Evolutionary conservation across 2,888 invertebrate species (phyloP), one percentile per base, ranked within the genome.

Genomic region (Heliconius cydno): DNA sequence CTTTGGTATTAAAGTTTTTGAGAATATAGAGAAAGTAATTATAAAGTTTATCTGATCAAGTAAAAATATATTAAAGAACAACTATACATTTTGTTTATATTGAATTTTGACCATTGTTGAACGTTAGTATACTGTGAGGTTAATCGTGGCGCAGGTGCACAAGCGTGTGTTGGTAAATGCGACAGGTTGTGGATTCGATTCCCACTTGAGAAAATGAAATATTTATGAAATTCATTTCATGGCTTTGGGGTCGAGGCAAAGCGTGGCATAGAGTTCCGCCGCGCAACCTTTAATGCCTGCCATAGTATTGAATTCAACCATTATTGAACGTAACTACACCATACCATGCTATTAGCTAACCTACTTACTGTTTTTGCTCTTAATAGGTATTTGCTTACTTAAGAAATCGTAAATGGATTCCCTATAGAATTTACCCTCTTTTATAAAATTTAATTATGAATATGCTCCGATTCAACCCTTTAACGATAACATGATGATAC

Each of bases 361-460:
- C 41, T 41, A 41, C 41, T 25, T 41, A 70, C 25, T 70, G 70
- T 41, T 41, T 68, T 15, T n/a, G 41, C 41, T 70, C 41, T 70
- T 70, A 70, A 70, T 46, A 70, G 70, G 0, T 46, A 41, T 46
- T 70, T 41, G 70, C 70, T 25, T 70, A 7, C 70, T 70, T 41
- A 70, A 70, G 70, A 70, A 70, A 70, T 25, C 41, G 41, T 70
- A 70, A 70, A 70, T 70, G 25, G 15, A 70, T 70, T 41, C 70
- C 70, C 70, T 68, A 70, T 70, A 25, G 70, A 70, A 46, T 41
- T 70, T 41, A 41, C 70, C 41, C 70, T 70, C 57, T 22, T 30
- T 73, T 73, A 34, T n/a, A 22, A 73, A 30, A 57, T 57, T 57
- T 73, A 73, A 57, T 34, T 73, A 57, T 73, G 57, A 57, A 34